Base-by-base conservation (phyloP, 2,888 invertebrate genomes). In the Aethes cnicana region DNA sequence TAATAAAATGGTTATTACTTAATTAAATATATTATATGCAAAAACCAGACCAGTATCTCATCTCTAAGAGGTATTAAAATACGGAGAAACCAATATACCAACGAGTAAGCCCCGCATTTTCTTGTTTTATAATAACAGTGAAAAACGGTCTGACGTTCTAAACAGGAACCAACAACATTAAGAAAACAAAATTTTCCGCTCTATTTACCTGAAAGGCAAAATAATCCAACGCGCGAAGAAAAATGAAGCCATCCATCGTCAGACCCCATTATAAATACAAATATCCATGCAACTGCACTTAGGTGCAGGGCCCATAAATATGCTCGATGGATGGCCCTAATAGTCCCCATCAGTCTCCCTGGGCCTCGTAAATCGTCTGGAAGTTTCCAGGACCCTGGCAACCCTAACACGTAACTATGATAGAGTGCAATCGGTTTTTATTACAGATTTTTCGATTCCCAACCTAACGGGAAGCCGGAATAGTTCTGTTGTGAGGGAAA, bases 341-440 rank as follows among this genome's bases (percentile, higher is more conserved):
- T 81, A 83, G 73, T 55, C 55, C 53, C 71, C 66, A 85, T 86
- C 79, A 69, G 66, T 86, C 85, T 81, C 74, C 41, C 54, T 64
- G 69, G 61, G 64, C 62, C 64, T 66, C 77, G 81, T 84, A 84
- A 85, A 86, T 84, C 84, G 83, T 83, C 83, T 81, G 78, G 75
- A 73, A 81, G 79, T 78, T 78, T 80, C 76, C 75, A 76, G 74
- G 74, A 64, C 65, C 62, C 63, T 58, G 66, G 70, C 72, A 62
- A 64, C 39, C 23, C 17, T 8, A 17, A 35, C 16, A 16, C 17
- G 18, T 35, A 33, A 14, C 14, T 23, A 12, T 17, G 21, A 11
- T 43, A 7, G 14, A 42, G 7, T 11, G 4, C 11, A 1, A 1
- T 4, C n/a, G 2, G 3, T 4, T 11, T 9, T 2, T 9, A 26